Evolutionary conservation across 1,140 invertebrate genomes (phyloP), one percentile per base, ranked within the genome.

Genomic region (Aphelinus atriplicis): DNA sequence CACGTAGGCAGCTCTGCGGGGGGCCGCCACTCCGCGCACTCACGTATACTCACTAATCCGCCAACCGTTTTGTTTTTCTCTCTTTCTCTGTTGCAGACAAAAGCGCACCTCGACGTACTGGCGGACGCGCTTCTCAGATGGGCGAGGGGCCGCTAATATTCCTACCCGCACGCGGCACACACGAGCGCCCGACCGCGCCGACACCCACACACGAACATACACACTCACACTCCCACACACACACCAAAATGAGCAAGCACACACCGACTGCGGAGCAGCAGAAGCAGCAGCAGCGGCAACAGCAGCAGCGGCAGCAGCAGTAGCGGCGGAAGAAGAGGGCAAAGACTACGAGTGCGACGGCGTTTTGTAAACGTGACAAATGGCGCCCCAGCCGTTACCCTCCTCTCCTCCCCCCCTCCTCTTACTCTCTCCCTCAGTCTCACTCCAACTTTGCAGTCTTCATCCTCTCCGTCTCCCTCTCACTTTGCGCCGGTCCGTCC

Each of bases 31-130:
- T 6, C 4, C 51, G 9, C 51, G 51, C 9, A 53, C 4, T 4
- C 9, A 9, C 4, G 51, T 4, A 53, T 4, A 9, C 51, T 53
- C 51, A 9, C 51, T 9, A 53, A 53, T 53, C 9, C 9, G 51
- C 9, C 51, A 4, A 9, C 7, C 26, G 26, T 26, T 26, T 26
- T 26, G 26, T 26, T 26, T 73, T 79, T 79, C 76, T 75, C 57
- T 84, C 78, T 81, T 80, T 75, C 81, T 81, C 79, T 86, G 81
- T 92, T 94, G 79, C 93, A 97, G 96, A 97, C 95, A 81, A 97
- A 97, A 88, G 95, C 95, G 79, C 96, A 97, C 87, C 90, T 97
- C 88, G 96, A 97, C 89, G 95, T 97, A 77, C 88, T 97, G 84
- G 96, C 96, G 61, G 96, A 97, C 87, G 96, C 96, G 81, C 91